These are phyloP conservation scores for Orussus abietinus DNA, from an alignment of 1,140 invertebrate genomes.

Conservation along the genomic window DNA sequence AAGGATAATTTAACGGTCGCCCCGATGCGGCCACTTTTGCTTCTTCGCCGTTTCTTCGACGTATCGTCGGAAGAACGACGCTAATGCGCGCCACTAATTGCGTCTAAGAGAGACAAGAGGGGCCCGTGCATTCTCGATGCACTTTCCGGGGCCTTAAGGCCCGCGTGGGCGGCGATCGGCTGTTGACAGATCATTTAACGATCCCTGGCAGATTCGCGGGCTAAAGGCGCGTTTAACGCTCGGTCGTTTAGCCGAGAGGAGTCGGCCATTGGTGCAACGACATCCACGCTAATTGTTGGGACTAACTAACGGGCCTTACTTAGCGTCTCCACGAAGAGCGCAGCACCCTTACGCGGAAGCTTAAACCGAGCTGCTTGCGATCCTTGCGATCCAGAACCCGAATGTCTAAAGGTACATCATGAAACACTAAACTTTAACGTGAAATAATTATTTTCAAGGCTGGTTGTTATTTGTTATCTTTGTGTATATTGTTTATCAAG, in stretches of 20 bases:
- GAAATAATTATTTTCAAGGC: too few relatives aligned
- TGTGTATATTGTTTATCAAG: too few relatives aligned
- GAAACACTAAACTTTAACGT: too few relatives aligned
- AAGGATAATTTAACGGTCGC: slow-evolving; percentile 38
- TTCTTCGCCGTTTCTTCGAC: slow-evolving; percentile 15
- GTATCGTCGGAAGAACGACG: not conserved
- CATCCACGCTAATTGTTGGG: slow-evolving; percentile 30
- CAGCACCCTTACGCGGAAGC: too few relatives aligned
- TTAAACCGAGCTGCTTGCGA: too few relatives aligned
- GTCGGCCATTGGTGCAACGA: slow-evolving; percentile 14
- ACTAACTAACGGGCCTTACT: slow-evolving; percentile 38
- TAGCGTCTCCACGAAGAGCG: too few relatives aligned
- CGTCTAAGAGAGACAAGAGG: slow-evolving; percentile 7
- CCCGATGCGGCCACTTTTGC: slow-evolving; percentile 6
- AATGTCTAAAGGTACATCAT: too few relatives aligned
- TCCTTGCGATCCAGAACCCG: too few relatives aligned
- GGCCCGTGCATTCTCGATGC: not conserved
- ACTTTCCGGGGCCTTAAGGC: not conserved
- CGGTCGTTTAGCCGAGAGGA: slow-evolving; percentile 7
- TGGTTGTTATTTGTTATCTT: too few relatives aligned
- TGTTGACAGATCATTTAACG: slow-evolving; percentile 26
- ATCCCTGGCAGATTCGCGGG: slow-evolving; percentile 17
- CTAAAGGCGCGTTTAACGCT: slow-evolving; percentile 5
- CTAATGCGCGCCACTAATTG: slow-evolving; percentile 4
- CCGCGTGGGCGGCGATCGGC: slow-evolving; percentile 14